Base-by-base conservation (phyloP, 2,797 vertebrate genomes). In the Champsocephalus esox region DNA sequence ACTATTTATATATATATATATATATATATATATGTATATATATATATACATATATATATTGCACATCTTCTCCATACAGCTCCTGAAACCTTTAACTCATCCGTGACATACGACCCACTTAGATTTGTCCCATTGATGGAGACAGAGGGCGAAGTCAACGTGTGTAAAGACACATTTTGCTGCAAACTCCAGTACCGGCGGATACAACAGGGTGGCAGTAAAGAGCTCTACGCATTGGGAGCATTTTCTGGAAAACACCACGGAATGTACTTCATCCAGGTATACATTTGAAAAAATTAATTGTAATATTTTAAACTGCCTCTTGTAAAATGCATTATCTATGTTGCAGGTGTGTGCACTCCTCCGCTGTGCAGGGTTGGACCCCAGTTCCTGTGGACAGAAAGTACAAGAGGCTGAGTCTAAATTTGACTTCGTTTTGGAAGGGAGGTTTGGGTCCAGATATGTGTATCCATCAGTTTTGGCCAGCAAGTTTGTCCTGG, bases 31-130 rank as follows among this genome's bases (percentile, higher is more conserved):
- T 28, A 28, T 28, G 4, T 28, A 4, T 28, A 4, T 28, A 28
- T 28, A 28, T 28, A 28, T 28, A 28, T 4, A 28, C 1, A 8
- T 38, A 38, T 38, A 38, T 38, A 38, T 38, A 38, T 38, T 38
- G 5, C 34, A 38, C 8, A 9, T 38, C 34, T 38, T 38, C 7
- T 34, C 34, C 34, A 38, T 38, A 38, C 34, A 38, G 17, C 38
- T 46, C 14, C 63, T 51, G 12, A 48, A 6, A 14, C 79, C 1
- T 99, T 98, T 86, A 73, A 88, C 63, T 92, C 95, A 4, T 89
- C 94, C 79, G 98, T 99, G 96, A 97, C 97, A 97, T 93, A 96
- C 0, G 97, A 99, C 86, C 93, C 93, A 1, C 99, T 96, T 75
- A 96, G 94, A 21, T 95, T 99, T 14, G 84, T 94, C 54, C 93